Evolutionary conservation across 1,140 invertebrate species (phyloP).

Genomic region (Plodia interpunctella): DNA sequence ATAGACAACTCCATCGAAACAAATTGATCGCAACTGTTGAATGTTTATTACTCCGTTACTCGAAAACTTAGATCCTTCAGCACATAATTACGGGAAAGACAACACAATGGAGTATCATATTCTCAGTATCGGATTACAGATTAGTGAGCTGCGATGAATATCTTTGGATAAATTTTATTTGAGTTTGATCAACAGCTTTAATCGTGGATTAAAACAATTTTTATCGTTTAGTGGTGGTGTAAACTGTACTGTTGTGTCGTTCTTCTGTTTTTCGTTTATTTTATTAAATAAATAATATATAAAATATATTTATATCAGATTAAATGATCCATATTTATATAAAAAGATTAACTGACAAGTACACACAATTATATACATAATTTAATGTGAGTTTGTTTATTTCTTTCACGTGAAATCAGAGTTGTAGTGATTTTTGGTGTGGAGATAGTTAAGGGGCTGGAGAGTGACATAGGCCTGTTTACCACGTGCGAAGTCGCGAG

Average conservation of each 20-base stretch:
- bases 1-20: background rate
- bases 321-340: no score
- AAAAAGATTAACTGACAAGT: no score
- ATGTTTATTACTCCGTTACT: slow-evolving; percentile 25
- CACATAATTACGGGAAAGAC: slow-evolving; percentile 45
- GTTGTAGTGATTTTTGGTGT: no score
- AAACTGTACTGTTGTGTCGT: background rate
- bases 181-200: slow-evolving; percentile 1
- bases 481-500: no score
- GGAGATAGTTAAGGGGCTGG: no score
- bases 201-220: background rate
- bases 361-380: no score
- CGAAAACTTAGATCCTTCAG: slow-evolving; percentile 38
- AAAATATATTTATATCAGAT: no score
- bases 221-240: background rate
- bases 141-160: slow-evolving; percentile 13
- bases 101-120: slow-evolving; percentile 48
- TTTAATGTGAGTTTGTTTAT: no score
- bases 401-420: no score
- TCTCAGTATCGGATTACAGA: slow-evolving; percentile 30
- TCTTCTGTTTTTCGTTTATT: background rate
- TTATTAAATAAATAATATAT: no score
- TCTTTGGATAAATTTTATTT: slow-evolving; percentile 13
- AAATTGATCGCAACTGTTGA: background rate
- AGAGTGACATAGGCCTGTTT: no score